These are phyloP conservation scores for Trematomus bernacchii DNA, from an alignment of 2,797 vertebrate genomes.

Conservation along the genomic window DNA sequence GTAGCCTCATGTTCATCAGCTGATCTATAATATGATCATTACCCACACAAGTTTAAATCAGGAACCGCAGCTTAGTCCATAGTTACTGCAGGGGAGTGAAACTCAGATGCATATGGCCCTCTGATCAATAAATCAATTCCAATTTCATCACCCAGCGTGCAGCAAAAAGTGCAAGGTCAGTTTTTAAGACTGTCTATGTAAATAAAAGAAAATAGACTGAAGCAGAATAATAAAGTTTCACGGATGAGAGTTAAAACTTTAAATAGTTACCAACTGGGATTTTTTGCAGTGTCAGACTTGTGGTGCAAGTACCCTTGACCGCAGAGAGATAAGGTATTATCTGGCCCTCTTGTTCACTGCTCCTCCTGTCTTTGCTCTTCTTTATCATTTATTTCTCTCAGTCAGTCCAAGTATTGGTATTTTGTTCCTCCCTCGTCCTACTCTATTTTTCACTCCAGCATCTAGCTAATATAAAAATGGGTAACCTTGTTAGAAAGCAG, in stretches of 20 bases:
- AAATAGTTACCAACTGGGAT: constrained; percentile 40
- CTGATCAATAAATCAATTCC: constrained; percentile 79
- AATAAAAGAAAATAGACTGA: constrained; percentile 60
- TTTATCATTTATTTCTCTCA: constrained; percentile 56
- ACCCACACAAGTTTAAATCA: constrained; percentile 52
- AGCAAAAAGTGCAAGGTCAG: constrained; percentile 74
- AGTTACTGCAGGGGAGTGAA: constrained; percentile 44
- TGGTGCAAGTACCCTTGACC: constrained; percentile 54
- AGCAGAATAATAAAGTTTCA: constrained; percentile 57
- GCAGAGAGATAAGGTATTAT: constrained; percentile 54
- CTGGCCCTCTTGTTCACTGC: constrained; percentile 43
- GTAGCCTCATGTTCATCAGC: constrained; percentile 35
- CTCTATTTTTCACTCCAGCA: constrained; percentile 47
- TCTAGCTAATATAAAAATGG: constrained; percentile 40
- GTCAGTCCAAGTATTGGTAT: constrained; percentile 33
- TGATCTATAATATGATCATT: constrained; percentile 62
- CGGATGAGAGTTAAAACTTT: constrained; percentile 45
- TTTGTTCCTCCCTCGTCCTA: constrained; percentile 18
- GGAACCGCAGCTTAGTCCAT: constrained; percentile 34
- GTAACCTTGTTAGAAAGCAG: constrained; percentile 35
- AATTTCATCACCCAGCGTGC: constrained; percentile 71
- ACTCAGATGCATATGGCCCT: constrained; percentile 47
- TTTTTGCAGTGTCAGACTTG: constrained; percentile 63
- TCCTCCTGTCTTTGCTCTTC: constrained; percentile 31
- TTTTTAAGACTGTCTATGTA: constrained; percentile 65